Evolutionary conservation across 2,888 invertebrate genomes (phyloP), one percentile per base, ranked within the genome.

Genomic region (Sesia apiformis): DNA sequence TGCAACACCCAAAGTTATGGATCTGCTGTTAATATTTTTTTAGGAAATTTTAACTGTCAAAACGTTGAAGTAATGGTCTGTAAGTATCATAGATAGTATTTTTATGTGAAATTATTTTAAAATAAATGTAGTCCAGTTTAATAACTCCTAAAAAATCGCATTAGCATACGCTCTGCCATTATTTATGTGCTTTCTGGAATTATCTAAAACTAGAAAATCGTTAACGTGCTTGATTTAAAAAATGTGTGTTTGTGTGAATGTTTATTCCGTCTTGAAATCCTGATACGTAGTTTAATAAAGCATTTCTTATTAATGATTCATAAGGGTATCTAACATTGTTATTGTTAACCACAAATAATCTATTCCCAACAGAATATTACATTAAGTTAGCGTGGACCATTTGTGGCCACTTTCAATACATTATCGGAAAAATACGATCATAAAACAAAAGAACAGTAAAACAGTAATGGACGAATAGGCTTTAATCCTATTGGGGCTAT

Each of bases 371-470:
- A 54, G 52, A 53, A 53, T 53, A 57, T 53, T 51, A 53, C 53
- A 55, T 52, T 49, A 51, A 53, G 52, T 55, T 56, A 50, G 63
- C 63, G 63, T 63, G 58, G 63, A 67, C 68, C 65, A 74, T 74
- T 69, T 65, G 71, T 67, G 72, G 69, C 72, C 73, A 71, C 73
- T 82, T 75, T 74, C 74, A 78, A 84, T 83, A 82, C 72, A 83
- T 82, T 84, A 81, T 75, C 72, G 73, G 69, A 64, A 72, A 76
- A 80, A 78, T 78, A 78, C 72, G 75, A 74, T 68, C 76, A 74
- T 84, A 82, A 84, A 84, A 84, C 81, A 80, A 81, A 84, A 79
- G 76, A 78, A 76, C 77, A 81, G 74, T 80, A 80, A 81, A 83
- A 78, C 76, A 77, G 75, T 72, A 83, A 82, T 80, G 74, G 79